Percentiles rank a stretch among this genome's conserved stretches.
These are phyloP conservation scores for Circaetus gallicus DNA, from an alignment of 2,113 vertebrate genomes.

Conservation along the genomic window DNA sequence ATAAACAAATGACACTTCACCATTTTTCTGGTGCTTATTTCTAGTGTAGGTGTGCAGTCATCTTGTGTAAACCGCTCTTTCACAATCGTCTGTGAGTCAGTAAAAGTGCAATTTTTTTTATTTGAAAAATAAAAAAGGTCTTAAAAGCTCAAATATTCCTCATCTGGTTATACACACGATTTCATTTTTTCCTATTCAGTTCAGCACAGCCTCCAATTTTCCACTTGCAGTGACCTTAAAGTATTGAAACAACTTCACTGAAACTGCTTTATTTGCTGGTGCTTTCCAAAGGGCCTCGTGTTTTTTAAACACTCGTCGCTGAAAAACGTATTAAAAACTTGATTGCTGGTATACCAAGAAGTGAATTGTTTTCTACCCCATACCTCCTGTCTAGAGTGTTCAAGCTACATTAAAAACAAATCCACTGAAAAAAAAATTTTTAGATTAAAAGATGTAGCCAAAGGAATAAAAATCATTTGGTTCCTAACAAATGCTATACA, in stretches of 20 bases:
- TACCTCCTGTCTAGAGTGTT: background rate
- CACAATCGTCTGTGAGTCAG: background rate
- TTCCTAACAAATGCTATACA: background rate
- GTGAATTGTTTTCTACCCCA: background rate
- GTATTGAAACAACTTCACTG: background rate
- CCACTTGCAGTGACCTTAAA: slow-evolving; percentile 24
- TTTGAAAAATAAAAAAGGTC: background rate
- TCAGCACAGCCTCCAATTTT: slow-evolving; percentile 32
- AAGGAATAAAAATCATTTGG: background rate
- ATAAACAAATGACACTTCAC: background rate
- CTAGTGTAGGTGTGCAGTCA: background rate
- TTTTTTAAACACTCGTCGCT: background rate
- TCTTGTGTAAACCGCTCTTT: background rate
- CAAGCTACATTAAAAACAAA: background rate
- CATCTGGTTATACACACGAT: background rate
- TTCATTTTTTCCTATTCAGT: slow-evolving; percentile 45
- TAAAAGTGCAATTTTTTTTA: background rate
- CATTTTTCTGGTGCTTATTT: background rate
- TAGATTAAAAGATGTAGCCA: background rate
- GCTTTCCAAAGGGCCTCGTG: background rate
- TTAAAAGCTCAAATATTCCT: slow-evolving; percentile 3
- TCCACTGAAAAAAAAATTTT: background rate
- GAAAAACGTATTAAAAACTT: background rate
- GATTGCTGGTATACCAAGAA: background rate
- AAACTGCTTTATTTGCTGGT: background rate